These are phyloP conservation scores for Cepphus grylle DNA, from an alignment of 2,113 vertebrate species.

Conservation along the genomic window DNA sequence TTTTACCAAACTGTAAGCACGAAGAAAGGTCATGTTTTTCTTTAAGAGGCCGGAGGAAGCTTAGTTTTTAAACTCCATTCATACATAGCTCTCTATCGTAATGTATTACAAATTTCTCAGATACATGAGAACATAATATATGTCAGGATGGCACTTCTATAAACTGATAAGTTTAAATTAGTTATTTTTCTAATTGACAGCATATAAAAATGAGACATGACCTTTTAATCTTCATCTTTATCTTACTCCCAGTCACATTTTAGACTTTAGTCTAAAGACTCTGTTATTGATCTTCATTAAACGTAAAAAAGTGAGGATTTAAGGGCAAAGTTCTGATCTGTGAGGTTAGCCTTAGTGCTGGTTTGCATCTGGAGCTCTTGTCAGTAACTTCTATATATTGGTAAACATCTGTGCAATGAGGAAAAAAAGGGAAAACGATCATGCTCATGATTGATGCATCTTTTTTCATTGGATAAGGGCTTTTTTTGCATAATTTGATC, in stretches of 20 bases:
- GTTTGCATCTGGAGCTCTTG: slow-evolving; percentile 21
- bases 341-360: neutral
- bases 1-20: neutral
- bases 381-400: neutral
- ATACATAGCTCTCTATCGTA: neutral
- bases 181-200: neutral
- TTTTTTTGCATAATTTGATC: neutral
- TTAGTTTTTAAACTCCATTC: neutral
- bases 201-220: neutral
- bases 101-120: neutral
- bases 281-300: neutral
- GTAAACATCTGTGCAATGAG: neutral
- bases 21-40: neutral
- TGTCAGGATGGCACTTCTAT: neutral
- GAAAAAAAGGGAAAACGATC: neutral
- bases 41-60: slow-evolving; percentile 6
- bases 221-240: slow-evolving; percentile 7
- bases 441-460: neutral
- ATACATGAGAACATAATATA: neutral
- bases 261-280: neutral
- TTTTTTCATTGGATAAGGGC: neutral
- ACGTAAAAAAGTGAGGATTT: neutral
- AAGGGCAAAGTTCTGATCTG: neutral
- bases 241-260: slow-evolving; percentile 32
- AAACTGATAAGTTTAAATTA: neutral